These are phyloP conservation scores for Phthorimaea operculella DNA, from an alignment of 1,140 invertebrate genomes.

Conservation along the genomic window DNA sequence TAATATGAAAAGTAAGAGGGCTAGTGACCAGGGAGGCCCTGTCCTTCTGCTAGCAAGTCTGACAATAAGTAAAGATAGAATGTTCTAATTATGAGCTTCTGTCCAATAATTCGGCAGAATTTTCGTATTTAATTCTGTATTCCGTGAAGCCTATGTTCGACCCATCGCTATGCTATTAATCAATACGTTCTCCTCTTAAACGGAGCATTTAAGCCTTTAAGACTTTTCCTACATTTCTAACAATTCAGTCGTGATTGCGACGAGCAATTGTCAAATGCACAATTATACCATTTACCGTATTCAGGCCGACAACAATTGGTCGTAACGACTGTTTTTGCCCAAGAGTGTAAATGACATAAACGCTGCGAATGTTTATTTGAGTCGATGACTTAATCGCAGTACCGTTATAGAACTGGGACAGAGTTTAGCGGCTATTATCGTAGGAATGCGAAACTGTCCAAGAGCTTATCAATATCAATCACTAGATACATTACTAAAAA, in stretches of 20 bases:
- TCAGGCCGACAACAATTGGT: conserved; percentile 24
- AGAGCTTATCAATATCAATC: too few relatives aligned
- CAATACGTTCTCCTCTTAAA: conserved; percentile 45
- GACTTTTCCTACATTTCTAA: conserved; percentile 20
- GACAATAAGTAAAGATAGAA: too few relatives aligned
- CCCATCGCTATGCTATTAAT: conserved; percentile 37
- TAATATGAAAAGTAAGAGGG: too few relatives aligned
- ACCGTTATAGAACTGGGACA: not conserved
- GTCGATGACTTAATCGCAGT: not conserved
- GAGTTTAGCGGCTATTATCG: not conserved
- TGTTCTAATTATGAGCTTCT: too few relatives aligned
- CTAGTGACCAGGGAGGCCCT: too few relatives aligned
- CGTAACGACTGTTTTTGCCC: conserved; percentile 12
- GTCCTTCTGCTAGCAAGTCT: too few relatives aligned
- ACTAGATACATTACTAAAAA: too few relatives aligned
- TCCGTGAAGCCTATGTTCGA: too few relatives aligned
- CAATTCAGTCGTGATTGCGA: conserved; percentile 17
- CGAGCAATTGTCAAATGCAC: conserved; percentile 21
- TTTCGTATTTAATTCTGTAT: too few relatives aligned
- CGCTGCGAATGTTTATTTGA: not conserved
- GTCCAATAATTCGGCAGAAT: too few relatives aligned
- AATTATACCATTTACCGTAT: conserved; percentile 27
- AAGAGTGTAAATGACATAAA: conserved; percentile 13
- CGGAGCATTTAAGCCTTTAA: conserved; percentile 13
- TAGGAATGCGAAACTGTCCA: too few relatives aligned